phyloP scores from a whole-genome alignment of 2,797 vertebrate species.

The Bovichtus variegatus region DNA sequence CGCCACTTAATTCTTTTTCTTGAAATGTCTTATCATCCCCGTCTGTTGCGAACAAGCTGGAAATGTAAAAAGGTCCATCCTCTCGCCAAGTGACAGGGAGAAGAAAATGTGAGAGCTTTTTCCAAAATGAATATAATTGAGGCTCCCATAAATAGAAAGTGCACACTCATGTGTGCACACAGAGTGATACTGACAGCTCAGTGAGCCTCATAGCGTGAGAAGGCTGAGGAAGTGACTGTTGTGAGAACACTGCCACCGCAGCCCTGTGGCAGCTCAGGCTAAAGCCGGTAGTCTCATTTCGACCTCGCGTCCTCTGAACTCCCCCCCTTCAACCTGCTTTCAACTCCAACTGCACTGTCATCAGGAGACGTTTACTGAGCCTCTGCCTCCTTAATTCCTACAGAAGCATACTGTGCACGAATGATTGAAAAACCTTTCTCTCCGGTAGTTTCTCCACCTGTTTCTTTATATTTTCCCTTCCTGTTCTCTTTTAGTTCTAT shows the following conservation, averaged over 20 bases:
- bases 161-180: not conserved
- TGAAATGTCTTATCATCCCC: no score
- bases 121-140: not conserved
- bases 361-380: not conserved
- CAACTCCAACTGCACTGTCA: not conserved
- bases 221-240: slow-evolving; percentile 78
- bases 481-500: not conserved
- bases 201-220: slow-evolving; percentile 75
- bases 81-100: not conserved
- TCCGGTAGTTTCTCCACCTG: no score
- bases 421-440: not conserved
- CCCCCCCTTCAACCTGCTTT: slow-evolving; percentile 1
- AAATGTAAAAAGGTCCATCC: not conserved
- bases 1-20: no score
- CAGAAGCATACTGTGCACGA: not conserved
- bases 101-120: not conserved
- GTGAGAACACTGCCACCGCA: slow-evolving; percentile 69
- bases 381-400: not conserved
- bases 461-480: no score
- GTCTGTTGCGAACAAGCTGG: no score
- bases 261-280: slow-evolving; percentile 57
- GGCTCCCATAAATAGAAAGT: not conserved
- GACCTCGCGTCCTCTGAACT: slow-evolving; percentile 11
- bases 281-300: slow-evolving; percentile 13
- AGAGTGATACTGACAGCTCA: slow-evolving; percentile 35